Evolutionary conservation across 2,888 invertebrate genomes (phyloP).

Genomic region (Empis stercorea): DNA sequence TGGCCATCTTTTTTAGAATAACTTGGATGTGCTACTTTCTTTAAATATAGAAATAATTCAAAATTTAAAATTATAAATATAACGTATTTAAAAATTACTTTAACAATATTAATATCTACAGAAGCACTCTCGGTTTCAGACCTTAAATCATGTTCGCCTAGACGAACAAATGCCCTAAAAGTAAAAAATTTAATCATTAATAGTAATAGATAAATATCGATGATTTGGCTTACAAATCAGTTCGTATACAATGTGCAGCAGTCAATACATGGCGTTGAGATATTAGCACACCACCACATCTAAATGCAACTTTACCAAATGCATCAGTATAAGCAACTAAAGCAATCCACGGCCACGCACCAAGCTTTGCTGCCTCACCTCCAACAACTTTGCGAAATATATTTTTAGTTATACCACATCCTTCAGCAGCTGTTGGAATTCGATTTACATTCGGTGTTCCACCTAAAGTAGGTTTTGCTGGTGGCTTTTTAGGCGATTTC

Average conservation of each 20-base stretch:
- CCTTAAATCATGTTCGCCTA: slow-evolving; percentile 66
- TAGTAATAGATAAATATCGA: neutral
- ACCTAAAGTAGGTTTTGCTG: neutral
- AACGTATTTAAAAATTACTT: slow-evolving; percentile 21
- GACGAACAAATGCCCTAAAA: slow-evolving; percentile 37
- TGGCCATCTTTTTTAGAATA: slow-evolving; percentile 38
- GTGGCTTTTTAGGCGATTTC: neutral
- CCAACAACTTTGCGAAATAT: slow-evolving; percentile 51
- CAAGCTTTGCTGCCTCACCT: slow-evolving; percentile 51
- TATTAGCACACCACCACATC: slow-evolving; percentile 40
- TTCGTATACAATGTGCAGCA: slow-evolving; percentile 30
- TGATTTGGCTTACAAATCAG: slow-evolving; percentile 23
- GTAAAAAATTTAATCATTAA: neutral
- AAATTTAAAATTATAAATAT: neutral
- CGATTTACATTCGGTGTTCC: neutral
- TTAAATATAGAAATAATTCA: neutral
- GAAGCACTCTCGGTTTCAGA: slow-evolving; percentile 43
- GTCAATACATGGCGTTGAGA: slow-evolving; percentile 56
- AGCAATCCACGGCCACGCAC: slow-evolving; percentile 71
- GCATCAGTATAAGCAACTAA: slow-evolving; percentile 53
- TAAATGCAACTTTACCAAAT: slow-evolving; percentile 28
- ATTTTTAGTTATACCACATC: neutral
- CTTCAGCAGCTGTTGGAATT: neutral
- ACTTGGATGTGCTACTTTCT: slow-evolving; percentile 23
- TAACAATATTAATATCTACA: slow-evolving; percentile 46